Conservation (phyloP, 2,888 invertebrate genomes). For the Hirtodrosophila cameraria region DNA sequence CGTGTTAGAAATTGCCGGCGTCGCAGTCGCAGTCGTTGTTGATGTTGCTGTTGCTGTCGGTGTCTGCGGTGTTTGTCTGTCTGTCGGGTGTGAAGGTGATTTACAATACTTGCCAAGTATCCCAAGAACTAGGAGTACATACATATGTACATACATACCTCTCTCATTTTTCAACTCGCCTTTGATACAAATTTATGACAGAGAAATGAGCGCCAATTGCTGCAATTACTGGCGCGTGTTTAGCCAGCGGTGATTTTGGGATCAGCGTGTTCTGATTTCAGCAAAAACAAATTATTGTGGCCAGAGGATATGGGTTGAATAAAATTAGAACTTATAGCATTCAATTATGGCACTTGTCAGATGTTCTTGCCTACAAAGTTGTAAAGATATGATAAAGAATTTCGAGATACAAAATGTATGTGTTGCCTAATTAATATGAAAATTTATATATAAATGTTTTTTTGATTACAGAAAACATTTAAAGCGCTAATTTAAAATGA, state of each 20-base stretch:
- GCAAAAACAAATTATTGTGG: constrained; percentile 18
- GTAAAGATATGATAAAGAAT: not conserved
- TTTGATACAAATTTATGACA: constrained; percentile 75
- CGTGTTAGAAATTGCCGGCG: constrained; percentile 66
- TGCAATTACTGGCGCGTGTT: constrained; percentile 78
- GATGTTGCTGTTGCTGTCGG: constrained; percentile 15
- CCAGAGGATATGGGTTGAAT: constrained; percentile 7
- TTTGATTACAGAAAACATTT: no score
- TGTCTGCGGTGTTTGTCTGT: constrained; percentile 30
- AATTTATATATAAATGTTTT: no score
- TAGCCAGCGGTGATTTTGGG: constrained; percentile 53
- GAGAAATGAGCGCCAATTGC: constrained; percentile 76
- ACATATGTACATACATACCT: constrained; percentile 56
- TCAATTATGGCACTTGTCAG: constrained; percentile 16
- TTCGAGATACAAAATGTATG: no score
- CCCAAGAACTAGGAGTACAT: constrained; percentile 1
- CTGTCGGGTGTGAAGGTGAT: constrained; percentile 72
- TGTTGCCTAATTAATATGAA: no score
- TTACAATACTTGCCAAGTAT: constrained; percentile 56
- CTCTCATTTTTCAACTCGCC: constrained; percentile 60
- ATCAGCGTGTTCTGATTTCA: constrained; percentile 41
- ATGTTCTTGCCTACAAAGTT: not conserved
- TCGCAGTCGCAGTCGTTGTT: constrained; percentile 4
- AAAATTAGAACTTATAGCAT: constrained; percentile 13
- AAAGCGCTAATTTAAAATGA: no score